Base-by-base conservation (phyloP, 2,797 vertebrate genomes). In the Streptopelia turtur region DNA sequence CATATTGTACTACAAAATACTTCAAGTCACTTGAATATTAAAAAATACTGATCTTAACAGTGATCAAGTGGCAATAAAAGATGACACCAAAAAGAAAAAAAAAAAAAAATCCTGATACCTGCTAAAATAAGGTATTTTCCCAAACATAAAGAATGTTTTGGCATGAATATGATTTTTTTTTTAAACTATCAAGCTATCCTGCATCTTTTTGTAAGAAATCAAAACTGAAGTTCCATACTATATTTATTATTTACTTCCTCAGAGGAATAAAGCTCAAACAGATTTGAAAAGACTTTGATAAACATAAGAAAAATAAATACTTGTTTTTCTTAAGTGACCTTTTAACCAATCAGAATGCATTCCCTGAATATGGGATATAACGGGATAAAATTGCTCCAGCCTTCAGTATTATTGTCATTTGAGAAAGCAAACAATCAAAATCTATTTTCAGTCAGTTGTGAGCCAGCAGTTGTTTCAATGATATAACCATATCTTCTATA, bases 391-490 rank as follows among this genome's bases (percentile, higher is more conserved):
- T 70, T 87, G 56, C 69, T 95, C 45, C 53, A 71, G 75, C 50
- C 60, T 78, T 88, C 52, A 47, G 35, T 41, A 56, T 84, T 96
- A 70, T 53, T 90, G 59, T 66, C 52, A 74, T 77, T 83, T 79
- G 55, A 93, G 74, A 94, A 94, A 84, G 43, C 27, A 93, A 93
- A 94, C 79, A 91, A 76, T 45, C 31, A 63, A 87, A 94, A 66
- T n/a, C 52, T 88, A 63, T 77, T 95, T 94, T 94, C 87, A 84
- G 85, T 53, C 56, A 66, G 50, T n/a, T 81, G 80, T 88, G 63
- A 94, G 76, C 50, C 81, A 90, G 85, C 24, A 74, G 74, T 92
- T 87, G 23, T 70, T 93, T 85, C 94, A 92, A 17, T 2, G 9
- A 70, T 35, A 80, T 50, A 94, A 82, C 71, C n/a, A 6, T 52